Evolutionary conservation across 2,113 vertebrate genomes (phyloP).

Genomic region (Tetraodon nigroviridis): DNA sequence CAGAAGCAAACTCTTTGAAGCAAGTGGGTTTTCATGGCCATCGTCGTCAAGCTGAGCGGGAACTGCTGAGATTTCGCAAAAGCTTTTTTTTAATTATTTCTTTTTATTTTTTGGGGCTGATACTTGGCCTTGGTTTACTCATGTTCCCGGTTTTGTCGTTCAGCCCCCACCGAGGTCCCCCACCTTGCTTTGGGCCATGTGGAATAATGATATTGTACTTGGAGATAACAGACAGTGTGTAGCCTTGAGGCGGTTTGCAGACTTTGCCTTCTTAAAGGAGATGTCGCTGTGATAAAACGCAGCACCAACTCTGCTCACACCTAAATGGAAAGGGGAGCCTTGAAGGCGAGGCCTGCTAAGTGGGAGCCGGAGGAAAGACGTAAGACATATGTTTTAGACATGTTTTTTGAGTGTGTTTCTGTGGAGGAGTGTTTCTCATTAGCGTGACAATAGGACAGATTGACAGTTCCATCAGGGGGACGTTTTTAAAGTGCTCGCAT

Average conservation of each 20-base stretch:
- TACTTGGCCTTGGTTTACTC: constrained; percentile 53
- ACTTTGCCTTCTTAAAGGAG: constrained; percentile 67
- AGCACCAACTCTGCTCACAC: constrained; percentile 43
- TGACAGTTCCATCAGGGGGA: constrained; percentile 20
- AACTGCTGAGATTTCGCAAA: constrained; percentile 48
- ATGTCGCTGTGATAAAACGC: constrained; percentile 63
- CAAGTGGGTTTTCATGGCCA: constrained; percentile 46
- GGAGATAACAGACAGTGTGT: constrained; percentile 67
- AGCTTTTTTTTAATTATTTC: too few relatives aligned
- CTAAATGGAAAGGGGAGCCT: constrained; percentile 62
- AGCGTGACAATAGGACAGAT: constrained; percentile 25
- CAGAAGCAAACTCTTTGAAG: constrained; percentile 7
- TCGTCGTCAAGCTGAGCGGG: constrained; percentile 42
- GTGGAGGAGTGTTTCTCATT: constrained; percentile 42
- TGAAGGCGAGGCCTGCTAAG: constrained; percentile 59
- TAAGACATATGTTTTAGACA: constrained; percentile 49
- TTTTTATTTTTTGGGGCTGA: constrained; percentile 1
- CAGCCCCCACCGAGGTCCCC: constrained; percentile 56
- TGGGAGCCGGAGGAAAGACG: constrained; percentile 57
- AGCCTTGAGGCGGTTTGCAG: constrained; percentile 67
- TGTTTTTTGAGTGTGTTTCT: constrained; percentile 17
- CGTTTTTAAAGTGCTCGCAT: constrained; percentile 13
- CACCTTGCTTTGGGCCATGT: constrained; percentile 57
- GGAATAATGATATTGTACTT: constrained; percentile 67
- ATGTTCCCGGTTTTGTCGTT: constrained; percentile 49